These are phyloP conservation scores for Dendrolimus pini DNA, from an alignment of 2,888 invertebrate species.

Conservation along the genomic window DNA sequence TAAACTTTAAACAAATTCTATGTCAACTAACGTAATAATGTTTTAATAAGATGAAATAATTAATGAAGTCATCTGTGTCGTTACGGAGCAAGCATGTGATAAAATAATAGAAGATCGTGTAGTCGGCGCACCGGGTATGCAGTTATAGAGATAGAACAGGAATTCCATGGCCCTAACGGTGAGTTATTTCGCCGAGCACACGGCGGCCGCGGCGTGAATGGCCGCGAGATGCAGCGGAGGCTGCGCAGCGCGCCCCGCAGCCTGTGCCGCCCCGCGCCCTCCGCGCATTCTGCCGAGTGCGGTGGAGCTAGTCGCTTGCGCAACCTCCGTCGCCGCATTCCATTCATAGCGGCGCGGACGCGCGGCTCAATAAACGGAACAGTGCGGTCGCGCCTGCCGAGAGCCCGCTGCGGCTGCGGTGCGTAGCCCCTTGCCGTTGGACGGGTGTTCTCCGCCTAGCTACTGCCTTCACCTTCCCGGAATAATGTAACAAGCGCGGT, in stretches of 20 bases:
- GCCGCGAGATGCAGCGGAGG: conserved; percentile 67
- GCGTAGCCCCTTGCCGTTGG: conserved; percentile 9
- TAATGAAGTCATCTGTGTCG: too few species aligned
- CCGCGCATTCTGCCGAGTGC: conserved; percentile 50
- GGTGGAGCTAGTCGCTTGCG: conserved; percentile 61
- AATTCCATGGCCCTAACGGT: conserved; percentile 72
- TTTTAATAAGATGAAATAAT: too few species aligned
- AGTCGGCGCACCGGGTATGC: not conserved
- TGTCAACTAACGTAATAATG: too few species aligned
- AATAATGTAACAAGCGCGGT: conserved; percentile 53
- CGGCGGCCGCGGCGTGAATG: conserved; percentile 63
- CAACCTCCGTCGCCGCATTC: conserved; percentile 70
- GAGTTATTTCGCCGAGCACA: conserved; percentile 66
- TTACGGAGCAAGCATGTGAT: not conserved
- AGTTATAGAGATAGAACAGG: conserved; percentile 54
- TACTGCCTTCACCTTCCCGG: conserved; percentile 42
- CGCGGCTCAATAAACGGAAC: conserved; percentile 38
- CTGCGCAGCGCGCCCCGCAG: conserved; percentile 55
- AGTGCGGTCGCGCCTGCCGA: conserved; percentile 24
- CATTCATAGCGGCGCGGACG: conserved; percentile 64
- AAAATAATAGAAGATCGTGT: not conserved
- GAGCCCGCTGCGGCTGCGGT: conserved; percentile 14
- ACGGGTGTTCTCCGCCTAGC: conserved; percentile 12
- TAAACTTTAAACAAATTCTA: conserved; percentile 10
- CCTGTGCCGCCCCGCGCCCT: conserved; percentile 25